Evolutionary conservation across 1,140 invertebrate species (phyloP), one percentile per base, ranked within the genome.

Genomic region (Bradynema listronoti): DNA sequence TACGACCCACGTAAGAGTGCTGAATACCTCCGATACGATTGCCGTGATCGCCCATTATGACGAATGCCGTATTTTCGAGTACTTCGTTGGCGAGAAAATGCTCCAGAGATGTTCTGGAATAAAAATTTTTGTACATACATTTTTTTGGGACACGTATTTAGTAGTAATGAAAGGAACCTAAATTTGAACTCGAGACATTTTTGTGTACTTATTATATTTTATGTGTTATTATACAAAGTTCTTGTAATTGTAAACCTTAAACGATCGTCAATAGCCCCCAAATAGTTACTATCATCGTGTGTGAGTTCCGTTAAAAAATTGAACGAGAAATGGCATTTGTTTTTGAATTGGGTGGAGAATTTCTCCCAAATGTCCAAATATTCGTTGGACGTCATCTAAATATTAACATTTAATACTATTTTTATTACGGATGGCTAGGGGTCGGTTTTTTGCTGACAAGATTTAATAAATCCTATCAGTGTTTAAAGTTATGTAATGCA

Each of bases 41-140:
- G 14, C 80, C 80, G 63, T 81, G 80, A 53, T 81, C 80, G 6
- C 74, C 78, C 74, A 81, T 78, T 2, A 80, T 58, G 11, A 81
- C 65, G 5, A 81, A 56, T n/a, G 80, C 53, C 1, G 80, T 79
- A 47, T 80, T 79, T 29, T 80, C 74, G 16, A 81, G 61, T 9
- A 58, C 67, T 27, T 58, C 65, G 24, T 36, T 53, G 11, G 46
- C 56, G n/a, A 32, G 16, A 27, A 69, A 41, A 9, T 36, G 51
- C 46, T 69, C 61, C 19, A 69, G 50, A 11, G 41, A 19, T 14
- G 42, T 43, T 61, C 54, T 43, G 22, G 66, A 29, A 52, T n/a
- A 45, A 52, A 7, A n/a, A 9, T n/a, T 7, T 33, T 33, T 11
- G 25, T 9, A 52, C 19, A 7, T 6, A 43, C 33, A 45, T 9